Percentiles rank a stretch among this genome's conserved stretches.
Evolutionary conservation across 2,797 vertebrate genomes (phyloP).

Genomic region (Melanotaenia boesemani): DNA sequence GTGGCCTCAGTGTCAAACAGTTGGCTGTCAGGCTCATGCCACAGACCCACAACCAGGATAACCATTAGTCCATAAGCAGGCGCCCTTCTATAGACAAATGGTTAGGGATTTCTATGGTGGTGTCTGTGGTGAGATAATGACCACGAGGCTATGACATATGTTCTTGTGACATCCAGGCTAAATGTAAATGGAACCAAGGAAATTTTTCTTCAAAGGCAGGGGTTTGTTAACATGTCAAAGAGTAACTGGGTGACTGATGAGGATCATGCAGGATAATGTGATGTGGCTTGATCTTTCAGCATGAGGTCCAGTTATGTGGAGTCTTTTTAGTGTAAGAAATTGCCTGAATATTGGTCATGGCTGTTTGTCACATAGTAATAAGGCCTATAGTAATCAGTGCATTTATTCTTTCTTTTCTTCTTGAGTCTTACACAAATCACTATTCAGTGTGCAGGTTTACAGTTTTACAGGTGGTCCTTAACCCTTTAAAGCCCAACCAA

Average conservation of each 20-base stretch:
- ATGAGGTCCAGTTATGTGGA: slow-evolving; percentile 12
- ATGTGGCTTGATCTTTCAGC: slow-evolving; percentile 21
- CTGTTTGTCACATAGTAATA: background rate
- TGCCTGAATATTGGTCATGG: no score
- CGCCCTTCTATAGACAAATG: slow-evolving; percentile 71
- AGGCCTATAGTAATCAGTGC: background rate
- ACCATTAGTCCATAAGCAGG: slow-evolving; percentile 80
- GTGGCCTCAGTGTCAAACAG: slow-evolving; percentile 79
- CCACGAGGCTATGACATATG: slow-evolving; percentile 55
- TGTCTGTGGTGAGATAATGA: slow-evolving; percentile 69
- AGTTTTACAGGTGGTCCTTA: no score
- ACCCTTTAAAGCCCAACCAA: no score
- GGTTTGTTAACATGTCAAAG: slow-evolving; percentile 56
- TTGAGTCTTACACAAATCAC: no score
- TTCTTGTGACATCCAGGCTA: slow-evolving; percentile 39
- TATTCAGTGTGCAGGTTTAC: no score
- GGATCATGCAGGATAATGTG: slow-evolving; percentile 43
- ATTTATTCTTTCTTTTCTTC: background rate
- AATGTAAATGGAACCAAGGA: slow-evolving; percentile 33
- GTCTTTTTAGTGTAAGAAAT: slow-evolving; percentile 7
- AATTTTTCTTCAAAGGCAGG: slow-evolving; percentile 32
- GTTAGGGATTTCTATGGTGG: slow-evolving; percentile 64
- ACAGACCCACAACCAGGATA: slow-evolving; percentile 74
- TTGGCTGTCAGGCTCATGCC: slow-evolving; percentile 75
- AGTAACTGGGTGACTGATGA: slow-evolving; percentile 49